phyloP scores from a whole-genome alignment of 2,797 vertebrate species.

The Xerus rutilus region DNA sequence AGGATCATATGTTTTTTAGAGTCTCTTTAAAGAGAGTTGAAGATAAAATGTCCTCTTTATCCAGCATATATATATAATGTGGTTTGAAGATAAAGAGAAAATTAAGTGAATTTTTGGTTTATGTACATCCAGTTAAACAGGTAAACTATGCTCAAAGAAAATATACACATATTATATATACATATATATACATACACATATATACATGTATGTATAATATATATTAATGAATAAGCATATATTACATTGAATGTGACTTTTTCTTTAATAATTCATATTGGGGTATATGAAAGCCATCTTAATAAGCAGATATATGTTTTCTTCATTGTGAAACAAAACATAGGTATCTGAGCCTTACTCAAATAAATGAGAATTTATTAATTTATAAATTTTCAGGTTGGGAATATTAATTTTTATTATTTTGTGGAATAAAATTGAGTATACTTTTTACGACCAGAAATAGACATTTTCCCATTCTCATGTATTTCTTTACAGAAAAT shows the following conservation, averaged over 20 bases:
- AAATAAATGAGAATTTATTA: slow-evolving; percentile 18
- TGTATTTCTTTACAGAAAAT: slow-evolving; percentile 13
- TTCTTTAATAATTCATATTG: background rate
- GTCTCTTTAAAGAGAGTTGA: slow-evolving; percentile 13
- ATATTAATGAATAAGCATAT: background rate
- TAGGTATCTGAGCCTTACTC: slow-evolving; percentile 47
- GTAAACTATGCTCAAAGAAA: background rate
- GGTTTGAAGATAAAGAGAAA: slow-evolving; percentile 50
- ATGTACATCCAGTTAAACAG: slow-evolving; percentile 16
- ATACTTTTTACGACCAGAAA: background rate
- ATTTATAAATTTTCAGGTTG: background rate
- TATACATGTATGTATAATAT: background rate
- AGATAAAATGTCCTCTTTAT: background rate
- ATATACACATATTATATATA: background rate
- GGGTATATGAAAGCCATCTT: background rate
- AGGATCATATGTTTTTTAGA: background rate
- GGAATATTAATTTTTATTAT: background rate
- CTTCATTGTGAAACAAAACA: background rate
- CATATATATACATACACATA: background rate
- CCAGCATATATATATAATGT: background rate
- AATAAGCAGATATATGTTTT: background rate
- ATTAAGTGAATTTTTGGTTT: slow-evolving; percentile 36
- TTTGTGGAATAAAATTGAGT: slow-evolving; percentile 55
- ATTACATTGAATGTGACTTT: slow-evolving; percentile 12
- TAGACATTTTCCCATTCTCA: background rate